Base-by-base conservation (phyloP, 2,888 invertebrate species). In the Cryptus viduatorius region DNA sequence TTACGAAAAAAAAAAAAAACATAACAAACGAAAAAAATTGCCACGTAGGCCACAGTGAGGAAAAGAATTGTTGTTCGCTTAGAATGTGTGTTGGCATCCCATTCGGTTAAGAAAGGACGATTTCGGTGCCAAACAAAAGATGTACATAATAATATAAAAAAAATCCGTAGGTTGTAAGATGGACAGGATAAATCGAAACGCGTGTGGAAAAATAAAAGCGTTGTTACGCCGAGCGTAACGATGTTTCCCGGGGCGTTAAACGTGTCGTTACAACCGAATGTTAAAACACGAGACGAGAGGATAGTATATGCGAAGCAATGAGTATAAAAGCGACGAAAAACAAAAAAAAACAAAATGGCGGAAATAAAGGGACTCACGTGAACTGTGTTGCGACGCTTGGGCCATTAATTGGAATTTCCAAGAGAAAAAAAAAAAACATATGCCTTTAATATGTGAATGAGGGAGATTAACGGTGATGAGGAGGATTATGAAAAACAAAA, bases 101-200 rank as follows among this genome's bases (percentile, higher is more conserved):
- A 87, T 87, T 84, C 84, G 84, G 69, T 80, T 83, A 83, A 85
- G 86, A 89, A 87, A 87, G 37, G 87, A 90, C 89, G 88, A 88
- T 91, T 90, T 87, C 89, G 92, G 93, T 93, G 93, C 94, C 93
- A 93, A 93, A 92, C 86, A 92, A 37, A 37, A 37, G 91, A 91
- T 93, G 93, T 92, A 93, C 84, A 93, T 93, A 93, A 90, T 92
- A 92, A 90, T 91, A 90, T 91, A 91, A 92, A 91, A 37, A 37
- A 37, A 37, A 37, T 8, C 37, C 89, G 88, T 93, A 91, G 90
- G 86, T 86, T 81, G 85, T 89, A 88, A 89, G 88, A 81, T 75
- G 83, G 79, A 83, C 67, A 79, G 83, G 83, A 85, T 24, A 24
- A 24, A 83, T 76, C 76, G 76, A 72, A 78, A 14, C 37, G 80